Evolutionary conservation across 2,113 vertebrate species (phyloP), one percentile per base, ranked within the genome.

Genomic region (Ia io): DNA sequence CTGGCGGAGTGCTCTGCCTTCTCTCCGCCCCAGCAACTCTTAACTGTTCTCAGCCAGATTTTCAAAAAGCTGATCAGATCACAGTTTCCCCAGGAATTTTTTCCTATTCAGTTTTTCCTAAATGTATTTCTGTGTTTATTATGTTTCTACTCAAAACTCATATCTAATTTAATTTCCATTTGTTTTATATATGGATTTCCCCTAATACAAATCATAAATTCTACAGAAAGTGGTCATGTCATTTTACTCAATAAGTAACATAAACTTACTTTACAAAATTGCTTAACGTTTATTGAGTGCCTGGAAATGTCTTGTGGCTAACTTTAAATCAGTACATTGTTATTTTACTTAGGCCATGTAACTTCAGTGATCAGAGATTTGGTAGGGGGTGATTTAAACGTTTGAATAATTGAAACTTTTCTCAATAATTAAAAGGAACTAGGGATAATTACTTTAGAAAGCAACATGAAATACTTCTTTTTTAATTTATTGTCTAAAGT

Each of bases 321-420:
- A 84, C 2, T 49, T 77, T 59, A 73, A 90, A 44, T 90, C 78
- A 87, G n/a, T 44, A n/a, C 20, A 35, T 65, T 51, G 12, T 51
- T 65, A 61, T 92, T 90, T 84, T 88, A 51, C 56, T 84, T 90
- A 85, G 67, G 35, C 13, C 25, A 77, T 32, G 3, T 7, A 90
- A 84, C n/a, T 79, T 28, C 6, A 91, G 18, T 76, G 22, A 85
- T 80, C 20, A 95, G 22, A 69, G 18, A 28, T 56, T 49, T 93
- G 63, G 37, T 12, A 85, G 9, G 2, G 5, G 7, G 9, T 14
- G 69, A 73, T 40, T 5, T 28, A 88, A 67, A 49, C 53, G 12
- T 73, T 67, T 85, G 5, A 96, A 83, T 86, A 94, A 92, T 22
- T 90, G 22, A 88, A 84, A 80, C 6, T 76, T 84, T 88, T 88